Percentiles rank a stretch among this genome's conserved stretches.
Evolutionary conservation across 2,797 vertebrate species (phyloP).

Genomic region (Lepus oiostolus): DNA sequence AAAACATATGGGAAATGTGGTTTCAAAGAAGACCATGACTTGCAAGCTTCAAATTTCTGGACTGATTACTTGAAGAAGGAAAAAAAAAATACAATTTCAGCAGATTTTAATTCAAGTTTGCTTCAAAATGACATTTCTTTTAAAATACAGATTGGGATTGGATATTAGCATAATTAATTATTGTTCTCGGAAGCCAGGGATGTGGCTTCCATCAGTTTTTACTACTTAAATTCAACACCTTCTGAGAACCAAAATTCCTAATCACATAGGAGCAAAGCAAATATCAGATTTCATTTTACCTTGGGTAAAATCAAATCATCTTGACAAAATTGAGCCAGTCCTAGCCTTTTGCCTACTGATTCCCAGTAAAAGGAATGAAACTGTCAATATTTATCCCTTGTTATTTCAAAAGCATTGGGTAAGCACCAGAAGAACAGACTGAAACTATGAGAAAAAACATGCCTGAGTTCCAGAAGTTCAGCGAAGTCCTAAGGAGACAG

Average conservation of each 20-base stretch:
- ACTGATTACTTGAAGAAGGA: conserved; percentile 43
- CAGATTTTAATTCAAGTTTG: conserved; percentile 31
- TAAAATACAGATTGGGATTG: conserved; percentile 23
- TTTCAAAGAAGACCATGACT: conserved; percentile 65
- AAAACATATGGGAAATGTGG: conserved; percentile 71
- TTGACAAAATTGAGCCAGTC: conserved; percentile 27
- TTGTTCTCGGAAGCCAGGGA: conserved; percentile 30
- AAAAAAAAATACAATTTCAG: conserved; percentile 63
- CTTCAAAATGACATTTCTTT: conserved; percentile 25
- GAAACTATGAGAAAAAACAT: background rate
- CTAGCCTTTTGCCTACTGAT: background rate
- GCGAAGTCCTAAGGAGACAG: background rate
- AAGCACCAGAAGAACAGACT: background rate
- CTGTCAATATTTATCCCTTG: background rate
- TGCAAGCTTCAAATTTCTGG: conserved; percentile 69
- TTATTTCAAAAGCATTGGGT: background rate
- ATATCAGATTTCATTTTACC: conserved; percentile 56
- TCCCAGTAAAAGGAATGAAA: background rate
- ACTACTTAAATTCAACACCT: conserved; percentile 59
- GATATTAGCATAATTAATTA: background rate
- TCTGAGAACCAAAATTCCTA: conserved; percentile 50
- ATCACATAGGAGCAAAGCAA: conserved; percentile 3
- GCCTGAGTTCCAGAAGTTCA: background rate
- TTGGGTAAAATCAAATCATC: conserved; percentile 17
- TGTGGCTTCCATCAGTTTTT: conserved; percentile 5